phyloP scores from a whole-genome alignment of 92 coral and sea anemone genomes.

The Muricea muricata region DNA sequence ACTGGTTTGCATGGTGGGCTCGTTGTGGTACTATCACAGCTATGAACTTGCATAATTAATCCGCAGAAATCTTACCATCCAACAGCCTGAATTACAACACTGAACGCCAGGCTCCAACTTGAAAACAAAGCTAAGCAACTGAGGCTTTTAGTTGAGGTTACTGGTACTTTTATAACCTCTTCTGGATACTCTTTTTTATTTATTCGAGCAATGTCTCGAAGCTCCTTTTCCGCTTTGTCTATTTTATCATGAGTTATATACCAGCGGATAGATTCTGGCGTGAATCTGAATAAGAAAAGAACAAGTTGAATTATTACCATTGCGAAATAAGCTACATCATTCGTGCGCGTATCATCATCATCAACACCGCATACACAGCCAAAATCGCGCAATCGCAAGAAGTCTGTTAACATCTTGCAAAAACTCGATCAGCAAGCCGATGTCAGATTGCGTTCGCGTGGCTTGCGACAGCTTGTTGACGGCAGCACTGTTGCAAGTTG shows the following conservation, averaged over 20 bases:
- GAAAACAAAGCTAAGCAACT: slow-evolving; percentile 32
- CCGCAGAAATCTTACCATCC: slow-evolving; percentile 7
- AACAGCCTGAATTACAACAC: slow-evolving; percentile 20
- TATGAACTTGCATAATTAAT: slow-evolving; percentile 39
- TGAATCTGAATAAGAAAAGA: background rate
- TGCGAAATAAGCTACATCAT: no score
- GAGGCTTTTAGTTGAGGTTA: background rate
- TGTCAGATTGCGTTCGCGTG: no score
- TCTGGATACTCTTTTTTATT: slow-evolving; percentile 21
- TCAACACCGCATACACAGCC: background rate
- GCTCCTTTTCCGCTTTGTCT: slow-evolving; percentile 13
- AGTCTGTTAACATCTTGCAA: no score
- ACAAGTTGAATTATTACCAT: no score
- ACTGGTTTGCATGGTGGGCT: no score
- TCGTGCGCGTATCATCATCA: background rate
- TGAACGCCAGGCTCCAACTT: background rate
- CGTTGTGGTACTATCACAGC: no score
- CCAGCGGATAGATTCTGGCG: slow-evolving; percentile 38
- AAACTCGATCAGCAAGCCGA: no score
- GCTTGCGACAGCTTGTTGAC: no score
- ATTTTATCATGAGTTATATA: slow-evolving; percentile 27
- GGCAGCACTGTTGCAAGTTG: no score
- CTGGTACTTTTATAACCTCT: background rate
- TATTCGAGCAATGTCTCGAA: background rate
- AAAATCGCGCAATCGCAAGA: no score